Conservation (phyloP, 2,888 invertebrate species). For the Cylindroiulus punctatus region DNA sequence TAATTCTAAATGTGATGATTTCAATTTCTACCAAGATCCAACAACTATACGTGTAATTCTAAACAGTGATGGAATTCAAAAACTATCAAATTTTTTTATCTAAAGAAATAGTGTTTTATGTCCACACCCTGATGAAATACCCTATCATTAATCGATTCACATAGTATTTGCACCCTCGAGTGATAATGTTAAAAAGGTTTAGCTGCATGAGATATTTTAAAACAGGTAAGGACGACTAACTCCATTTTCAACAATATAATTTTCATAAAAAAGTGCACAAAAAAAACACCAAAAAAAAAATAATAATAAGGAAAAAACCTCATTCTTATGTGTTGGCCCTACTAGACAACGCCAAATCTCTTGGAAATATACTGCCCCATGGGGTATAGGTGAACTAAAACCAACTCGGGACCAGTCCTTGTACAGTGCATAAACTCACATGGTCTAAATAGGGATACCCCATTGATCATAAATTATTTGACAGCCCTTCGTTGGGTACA, state of each 20-base stretch:
- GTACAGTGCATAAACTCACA: not conserved
- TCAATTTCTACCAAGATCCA: too few relatives aligned
- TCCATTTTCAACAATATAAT: not conserved
- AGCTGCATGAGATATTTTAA: not conserved
- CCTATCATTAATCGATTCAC: not conserved
- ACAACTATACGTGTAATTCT: too few relatives aligned
- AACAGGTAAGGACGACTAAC: not conserved
- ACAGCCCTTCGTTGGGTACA: slow-evolving; percentile 15
- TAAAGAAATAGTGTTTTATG: too few relatives aligned
- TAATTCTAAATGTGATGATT: too few relatives aligned
- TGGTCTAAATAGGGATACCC: slow-evolving; percentile 19
- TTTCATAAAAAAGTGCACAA: not conserved
- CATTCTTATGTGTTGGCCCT: slow-evolving; percentile 16
- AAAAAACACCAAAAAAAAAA: not conserved
- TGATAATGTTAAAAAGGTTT: not conserved
- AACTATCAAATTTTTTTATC: too few relatives aligned
- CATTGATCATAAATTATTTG: slow-evolving; percentile 13
- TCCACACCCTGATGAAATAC: not conserved
- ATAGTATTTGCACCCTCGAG: not conserved
- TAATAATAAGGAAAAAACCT: too few relatives aligned
- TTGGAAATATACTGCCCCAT: not conserved
- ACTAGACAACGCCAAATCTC: not conserved
- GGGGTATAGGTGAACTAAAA: slow-evolving; percentile 32
- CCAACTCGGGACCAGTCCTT: not conserved
- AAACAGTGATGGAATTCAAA: too few relatives aligned